Evolutionary conservation across 2,888 invertebrate genomes (phyloP).

Genomic region (Zonitis immaculata): DNA sequence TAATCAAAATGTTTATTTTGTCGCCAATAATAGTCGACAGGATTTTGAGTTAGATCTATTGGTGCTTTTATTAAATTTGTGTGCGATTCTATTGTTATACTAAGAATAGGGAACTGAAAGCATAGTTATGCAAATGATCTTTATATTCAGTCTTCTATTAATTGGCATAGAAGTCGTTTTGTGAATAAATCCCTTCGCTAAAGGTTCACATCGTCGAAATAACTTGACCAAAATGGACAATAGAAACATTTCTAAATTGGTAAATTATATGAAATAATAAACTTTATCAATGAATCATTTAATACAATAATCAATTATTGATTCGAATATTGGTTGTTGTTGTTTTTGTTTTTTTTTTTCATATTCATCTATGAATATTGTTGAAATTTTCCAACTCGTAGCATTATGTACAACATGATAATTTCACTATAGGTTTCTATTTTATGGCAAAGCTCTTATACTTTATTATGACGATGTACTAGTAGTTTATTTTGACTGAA

Average conservation of each 20-base stretch:
- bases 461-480: constrained; percentile 17
- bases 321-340: too few relatives aligned
- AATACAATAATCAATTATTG: too few relatives aligned
- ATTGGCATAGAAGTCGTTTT: constrained; percentile 34
- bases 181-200: constrained; percentile 31
- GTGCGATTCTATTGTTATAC: constrained; percentile 30
- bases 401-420: constrained; percentile 11
- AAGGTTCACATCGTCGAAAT: constrained; percentile 34
- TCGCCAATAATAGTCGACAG: background rate
- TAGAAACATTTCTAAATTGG: constrained; percentile 31
- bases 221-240: constrained; percentile 38
- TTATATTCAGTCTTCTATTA: constrained; percentile 34
- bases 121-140: constrained; percentile 37
- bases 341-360: too few relatives aligned
- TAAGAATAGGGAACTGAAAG: constrained; percentile 31
- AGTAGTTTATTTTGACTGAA: constrained; percentile 16
- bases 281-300: constrained; percentile 31
- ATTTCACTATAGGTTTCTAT: constrained; percentile 11
- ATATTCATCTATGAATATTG: too few relatives aligned
- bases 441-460: constrained; percentile 16
- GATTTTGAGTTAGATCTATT: constrained; percentile 17
- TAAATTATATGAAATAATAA: constrained; percentile 31
- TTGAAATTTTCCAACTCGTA: constrained; percentile 4
- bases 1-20: background rate
- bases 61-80: constrained; percentile 28